Percentiles rank a stretch among this genome's conserved stretches.
Evolutionary conservation across 2,888 invertebrate genomes (phyloP).

Genomic region (Cerceris rybyensis): DNA sequence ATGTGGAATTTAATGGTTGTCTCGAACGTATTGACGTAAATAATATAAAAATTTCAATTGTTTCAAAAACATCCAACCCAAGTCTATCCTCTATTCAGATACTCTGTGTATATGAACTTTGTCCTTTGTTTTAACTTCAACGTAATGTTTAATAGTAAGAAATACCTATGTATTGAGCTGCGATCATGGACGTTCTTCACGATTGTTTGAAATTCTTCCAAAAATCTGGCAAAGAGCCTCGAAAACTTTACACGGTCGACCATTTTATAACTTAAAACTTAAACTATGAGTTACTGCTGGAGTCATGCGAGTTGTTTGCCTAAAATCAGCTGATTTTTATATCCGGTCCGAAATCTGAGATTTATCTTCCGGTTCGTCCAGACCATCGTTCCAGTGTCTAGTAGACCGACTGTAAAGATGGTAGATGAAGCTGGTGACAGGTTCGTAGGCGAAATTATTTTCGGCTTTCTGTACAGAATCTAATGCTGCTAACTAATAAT

Average conservation of each 20-base stretch:
- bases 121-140: no score
- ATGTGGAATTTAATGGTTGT: no score
- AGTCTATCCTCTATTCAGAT: no score
- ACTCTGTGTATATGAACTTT: no score
- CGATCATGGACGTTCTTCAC: no score
- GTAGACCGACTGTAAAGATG: slow-evolving; percentile 72
- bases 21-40: no score
- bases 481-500: slow-evolving; percentile 8
- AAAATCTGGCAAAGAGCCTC: not conserved
- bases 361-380: slow-evolving; percentile 66
- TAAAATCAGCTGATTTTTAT: slow-evolving; percentile 73
- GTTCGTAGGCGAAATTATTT: slow-evolving; percentile 72
- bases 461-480: slow-evolving; percentile 28
- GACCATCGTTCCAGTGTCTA: slow-evolving; percentile 64
- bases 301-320: slow-evolving; percentile 38
- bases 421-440: slow-evolving; percentile 81
- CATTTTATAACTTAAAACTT: slow-evolving; percentile 26
- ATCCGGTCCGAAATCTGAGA: slow-evolving; percentile 72
- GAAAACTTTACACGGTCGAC: not conserved
- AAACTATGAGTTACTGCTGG: slow-evolving; percentile 40
- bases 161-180: no score
- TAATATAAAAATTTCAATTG: no score
- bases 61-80: no score
- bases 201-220: not conserved
- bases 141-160: no score